phyloP scores from a whole-genome alignment of 2,113 vertebrate genomes.

The Saguinus imperator region DNA sequence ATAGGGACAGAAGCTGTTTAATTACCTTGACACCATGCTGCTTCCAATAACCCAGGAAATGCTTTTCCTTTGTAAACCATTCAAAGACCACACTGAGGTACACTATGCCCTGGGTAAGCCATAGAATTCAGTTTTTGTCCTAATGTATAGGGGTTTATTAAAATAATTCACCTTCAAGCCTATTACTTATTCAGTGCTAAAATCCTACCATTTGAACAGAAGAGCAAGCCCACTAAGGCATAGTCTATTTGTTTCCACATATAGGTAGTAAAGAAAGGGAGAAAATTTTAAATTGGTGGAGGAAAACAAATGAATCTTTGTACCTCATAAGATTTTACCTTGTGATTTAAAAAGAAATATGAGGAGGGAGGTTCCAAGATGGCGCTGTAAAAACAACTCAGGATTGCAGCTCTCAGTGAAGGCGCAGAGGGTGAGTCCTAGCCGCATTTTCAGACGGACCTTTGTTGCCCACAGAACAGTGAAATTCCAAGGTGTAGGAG shows the following conservation, averaged over 20 bases:
- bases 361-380: too few species aligned
- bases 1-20: neutral
- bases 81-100: neutral
- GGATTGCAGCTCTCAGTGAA: too few species aligned
- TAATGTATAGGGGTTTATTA: neutral
- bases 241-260: neutral
- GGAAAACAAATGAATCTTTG: neutral
- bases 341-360: neutral
- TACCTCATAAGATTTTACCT: neutral
- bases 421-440: too few species aligned
- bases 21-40: neutral
- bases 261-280: neutral
- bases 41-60: conserved; percentile 5
- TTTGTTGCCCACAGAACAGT: too few species aligned
- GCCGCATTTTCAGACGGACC: too few species aligned
- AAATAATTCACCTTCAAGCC: neutral
- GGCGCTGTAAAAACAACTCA: too few species aligned
- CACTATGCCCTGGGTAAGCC: neutral
- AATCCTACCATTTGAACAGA: neutral
- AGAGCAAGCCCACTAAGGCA: neutral
- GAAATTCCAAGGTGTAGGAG: too few species aligned
- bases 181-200: neutral
- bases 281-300: neutral
- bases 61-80: neutral
- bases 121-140: neutral